A percentile compares a stretch with the other conserved stretches of the same genome.
phyloP scores from a whole-genome alignment of 2,888 invertebrate genomes.

The Drosophila paranaensis region DNA sequence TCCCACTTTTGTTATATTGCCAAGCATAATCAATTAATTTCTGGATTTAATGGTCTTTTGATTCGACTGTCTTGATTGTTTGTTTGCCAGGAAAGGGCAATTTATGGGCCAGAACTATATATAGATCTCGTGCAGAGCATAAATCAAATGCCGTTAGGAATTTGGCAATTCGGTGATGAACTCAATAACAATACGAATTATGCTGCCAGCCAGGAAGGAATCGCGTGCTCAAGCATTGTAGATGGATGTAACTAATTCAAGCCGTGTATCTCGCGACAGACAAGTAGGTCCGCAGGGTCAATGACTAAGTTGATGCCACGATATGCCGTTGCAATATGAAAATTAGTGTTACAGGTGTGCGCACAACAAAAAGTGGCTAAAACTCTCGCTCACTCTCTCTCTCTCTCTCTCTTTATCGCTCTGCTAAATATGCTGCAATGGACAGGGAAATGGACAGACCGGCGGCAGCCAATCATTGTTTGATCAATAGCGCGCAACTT shows the following conservation, averaged over 20 bases:
- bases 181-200: slow-evolving; percentile 40
- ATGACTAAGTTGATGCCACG: slow-evolving; percentile 54
- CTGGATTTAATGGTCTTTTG: background rate
- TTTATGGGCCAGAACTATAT: slow-evolving; percentile 4
- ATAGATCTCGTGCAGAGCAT: slow-evolving; percentile 21
- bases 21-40: background rate
- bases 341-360: slow-evolving; percentile 56
- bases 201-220: slow-evolving; percentile 35
- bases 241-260: slow-evolving; percentile 28
- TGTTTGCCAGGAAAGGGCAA: background rate
- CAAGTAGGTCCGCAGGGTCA: slow-evolving; percentile 64
- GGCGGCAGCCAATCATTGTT: slow-evolving; percentile 72
- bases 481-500: slow-evolving; percentile 64
- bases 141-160: slow-evolving; percentile 16
- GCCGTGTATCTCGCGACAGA: slow-evolving; percentile 14
- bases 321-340: slow-evolving; percentile 25
- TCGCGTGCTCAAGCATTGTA: slow-evolving; percentile 43
- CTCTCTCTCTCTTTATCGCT: background rate
- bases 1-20: slow-evolving; percentile 1
- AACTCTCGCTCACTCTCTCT: background rate
- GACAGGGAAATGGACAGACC: slow-evolving; percentile 9
- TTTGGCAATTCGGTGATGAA: slow-evolving; percentile 27
- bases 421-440: slow-evolving; percentile 15
- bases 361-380: slow-evolving; percentile 14
- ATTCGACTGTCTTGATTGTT: background rate